Conservation (phyloP, 2,113 vertebrate species). For the Apeltes quadracus region DNA sequence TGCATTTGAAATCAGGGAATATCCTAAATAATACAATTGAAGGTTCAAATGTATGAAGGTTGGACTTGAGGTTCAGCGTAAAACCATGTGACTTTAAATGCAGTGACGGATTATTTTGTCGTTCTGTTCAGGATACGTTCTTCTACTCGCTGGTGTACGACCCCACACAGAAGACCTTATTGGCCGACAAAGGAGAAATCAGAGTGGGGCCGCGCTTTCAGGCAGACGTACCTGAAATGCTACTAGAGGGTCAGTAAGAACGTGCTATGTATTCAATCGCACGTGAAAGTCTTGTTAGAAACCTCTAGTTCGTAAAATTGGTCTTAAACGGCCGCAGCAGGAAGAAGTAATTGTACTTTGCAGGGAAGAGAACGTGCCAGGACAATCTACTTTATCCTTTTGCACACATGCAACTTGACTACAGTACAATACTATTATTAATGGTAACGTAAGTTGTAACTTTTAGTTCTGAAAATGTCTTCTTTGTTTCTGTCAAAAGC, state of each 20-base stretch:
- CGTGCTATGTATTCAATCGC: neutral
- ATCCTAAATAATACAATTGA: neutral
- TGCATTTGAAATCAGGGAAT: neutral
- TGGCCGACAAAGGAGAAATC: conserved; percentile 98
- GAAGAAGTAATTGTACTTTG: neutral
- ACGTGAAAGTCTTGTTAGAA: neutral
- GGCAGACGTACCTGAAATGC: conserved; percentile 97
- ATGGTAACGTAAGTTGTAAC: neutral
- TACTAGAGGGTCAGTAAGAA: conserved; percentile 89
- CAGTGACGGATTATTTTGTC: neutral
- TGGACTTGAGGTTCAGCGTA: neutral
- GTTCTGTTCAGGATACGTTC: conserved; percentile 88
- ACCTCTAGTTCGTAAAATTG: neutral
- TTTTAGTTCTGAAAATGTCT: neutral
- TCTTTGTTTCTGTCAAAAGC: neutral
- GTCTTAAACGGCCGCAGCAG: neutral
- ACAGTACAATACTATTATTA: neutral
- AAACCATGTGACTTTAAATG: neutral
- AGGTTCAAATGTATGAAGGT: neutral
- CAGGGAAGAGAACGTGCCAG: too few species aligned
- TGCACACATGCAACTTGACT: neutral
- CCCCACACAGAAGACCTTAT: conserved; percentile 93
- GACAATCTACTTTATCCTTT: neutral
- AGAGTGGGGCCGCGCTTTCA: conserved; percentile 96
- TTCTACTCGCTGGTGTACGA: conserved; percentile 98